phyloP scores from a whole-genome alignment of 2,888 invertebrate species.

The Drosophila niveifrons region DNA sequence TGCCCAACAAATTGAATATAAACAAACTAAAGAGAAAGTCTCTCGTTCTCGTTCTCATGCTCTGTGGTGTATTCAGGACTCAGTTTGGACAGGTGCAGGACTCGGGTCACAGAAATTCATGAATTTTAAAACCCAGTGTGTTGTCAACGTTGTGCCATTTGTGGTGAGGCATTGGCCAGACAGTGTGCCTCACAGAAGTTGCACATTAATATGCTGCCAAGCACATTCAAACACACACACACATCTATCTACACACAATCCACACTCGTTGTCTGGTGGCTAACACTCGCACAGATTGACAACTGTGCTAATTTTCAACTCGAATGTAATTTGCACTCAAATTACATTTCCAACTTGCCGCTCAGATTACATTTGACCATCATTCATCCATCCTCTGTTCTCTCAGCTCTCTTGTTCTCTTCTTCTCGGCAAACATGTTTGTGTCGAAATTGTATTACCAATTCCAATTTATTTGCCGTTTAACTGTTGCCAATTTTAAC shows the following conservation, averaged over 20 bases:
- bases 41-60: background rate
- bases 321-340: constrained; percentile 76
- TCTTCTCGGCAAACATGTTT: constrained; percentile 29
- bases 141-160: constrained; percentile 27
- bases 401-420: background rate
- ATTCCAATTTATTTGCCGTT: constrained; percentile 77
- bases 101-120: constrained; percentile 61
- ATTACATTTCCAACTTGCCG: constrained; percentile 74
- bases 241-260: constrained; percentile 1
- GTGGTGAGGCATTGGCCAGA: constrained; percentile 18
- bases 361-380: constrained; percentile 64
- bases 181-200: constrained; percentile 23
- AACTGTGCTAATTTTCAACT: constrained; percentile 76
- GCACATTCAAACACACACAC: constrained; percentile 5
- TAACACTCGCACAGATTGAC: constrained; percentile 68
- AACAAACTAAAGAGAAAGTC: constrained; percentile 41
- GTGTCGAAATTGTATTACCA: constrained; percentile 73
- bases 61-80: background rate
- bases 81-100: background rate
- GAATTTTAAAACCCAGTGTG: constrained; percentile 69
- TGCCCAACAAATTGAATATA: constrained; percentile 71
- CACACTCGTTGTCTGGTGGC: constrained; percentile 6
- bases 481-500: constrained; percentile 73
- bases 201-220: constrained; percentile 44
- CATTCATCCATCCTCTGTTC: constrained; percentile 2